A percentile compares a stretch with the other conserved stretches of the same genome.
These are phyloP conservation scores for Eospalax fontanierii DNA, from an alignment of 2,797 vertebrate genomes.

Conservation along the genomic window DNA sequence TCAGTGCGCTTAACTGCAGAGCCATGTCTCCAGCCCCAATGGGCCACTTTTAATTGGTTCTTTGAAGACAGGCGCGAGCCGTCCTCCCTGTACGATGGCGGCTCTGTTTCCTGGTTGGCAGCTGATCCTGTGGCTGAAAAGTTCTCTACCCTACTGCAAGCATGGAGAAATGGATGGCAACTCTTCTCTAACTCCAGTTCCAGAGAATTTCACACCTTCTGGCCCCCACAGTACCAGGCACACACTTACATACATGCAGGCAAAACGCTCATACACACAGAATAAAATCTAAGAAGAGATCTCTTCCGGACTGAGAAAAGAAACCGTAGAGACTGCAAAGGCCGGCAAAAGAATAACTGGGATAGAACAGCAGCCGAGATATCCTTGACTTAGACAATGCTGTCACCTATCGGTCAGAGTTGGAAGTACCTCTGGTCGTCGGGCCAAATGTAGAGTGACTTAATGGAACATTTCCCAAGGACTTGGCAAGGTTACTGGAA, in stretches of 20 bases:
- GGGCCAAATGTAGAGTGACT: not conserved
- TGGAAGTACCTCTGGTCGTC: slow-evolving; percentile 15
- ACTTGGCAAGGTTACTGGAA: not conserved
- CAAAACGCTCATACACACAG: too few species aligned
- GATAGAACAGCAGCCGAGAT: not conserved
- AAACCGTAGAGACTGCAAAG: not conserved
- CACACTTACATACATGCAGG: too few species aligned
- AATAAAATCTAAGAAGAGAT: not conserved
- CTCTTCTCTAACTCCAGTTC: too few species aligned
- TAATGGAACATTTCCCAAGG: not conserved
- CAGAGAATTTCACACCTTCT: too few species aligned
- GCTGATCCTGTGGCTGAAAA: not conserved
- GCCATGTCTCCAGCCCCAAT: too few species aligned
- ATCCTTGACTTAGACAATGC: slow-evolving; percentile 74
- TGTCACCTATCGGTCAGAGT: slow-evolving; percentile 65
- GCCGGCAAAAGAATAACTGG: not conserved
- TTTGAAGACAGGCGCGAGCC: not conserved
- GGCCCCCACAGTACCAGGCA: too few species aligned
- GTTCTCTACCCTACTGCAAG: not conserved
- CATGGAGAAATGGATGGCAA: too few species aligned
- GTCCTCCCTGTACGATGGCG: not conserved
- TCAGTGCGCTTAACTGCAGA: too few species aligned
- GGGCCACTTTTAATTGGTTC: not conserved
- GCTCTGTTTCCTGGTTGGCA: not conserved
- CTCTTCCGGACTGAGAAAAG: not conserved